Evolutionary conservation across 2,113 vertebrate species (phyloP).

Genomic region (Gracilinanus agilis): DNA sequence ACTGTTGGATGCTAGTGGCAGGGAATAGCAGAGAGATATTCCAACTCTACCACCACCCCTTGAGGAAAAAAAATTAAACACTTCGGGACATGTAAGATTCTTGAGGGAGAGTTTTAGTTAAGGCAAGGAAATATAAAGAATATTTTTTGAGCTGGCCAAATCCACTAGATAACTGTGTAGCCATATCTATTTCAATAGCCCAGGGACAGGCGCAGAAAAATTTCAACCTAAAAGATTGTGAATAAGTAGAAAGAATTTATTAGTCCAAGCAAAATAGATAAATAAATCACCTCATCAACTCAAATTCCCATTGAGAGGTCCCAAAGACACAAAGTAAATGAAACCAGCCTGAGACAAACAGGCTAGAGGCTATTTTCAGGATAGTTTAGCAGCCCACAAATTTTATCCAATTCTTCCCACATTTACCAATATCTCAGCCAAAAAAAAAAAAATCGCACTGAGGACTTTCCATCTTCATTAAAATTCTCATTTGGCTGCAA

Average conservation of each 20-base stretch:
- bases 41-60: background rate
- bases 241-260: conserved; percentile 52
- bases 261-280: conserved; percentile 48
- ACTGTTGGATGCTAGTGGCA: background rate
- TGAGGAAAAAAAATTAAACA: background rate
- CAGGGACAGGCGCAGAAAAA: background rate
- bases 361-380: conserved; percentile 37
- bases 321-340: conserved; percentile 50
- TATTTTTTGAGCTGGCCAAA: background rate
- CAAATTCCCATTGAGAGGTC: conserved; percentile 36
- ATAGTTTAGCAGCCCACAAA: conserved; percentile 11
- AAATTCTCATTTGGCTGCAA: background rate
- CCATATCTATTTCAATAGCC: background rate
- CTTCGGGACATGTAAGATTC: background rate
- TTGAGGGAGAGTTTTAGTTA: background rate
- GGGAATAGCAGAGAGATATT: background rate
- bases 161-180: too few species aligned
- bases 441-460: background rate
- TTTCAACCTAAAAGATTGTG: conserved; percentile 7
- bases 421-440: background rate
- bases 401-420: background rate
- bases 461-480: background rate
- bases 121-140: background rate
- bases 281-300: conserved; percentile 14
- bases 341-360: conserved; percentile 19